These are phyloP conservation scores for Rhinolophus ferrumequinum DNA, from an alignment of 2,113 vertebrate species.

Conservation along the genomic window DNA sequence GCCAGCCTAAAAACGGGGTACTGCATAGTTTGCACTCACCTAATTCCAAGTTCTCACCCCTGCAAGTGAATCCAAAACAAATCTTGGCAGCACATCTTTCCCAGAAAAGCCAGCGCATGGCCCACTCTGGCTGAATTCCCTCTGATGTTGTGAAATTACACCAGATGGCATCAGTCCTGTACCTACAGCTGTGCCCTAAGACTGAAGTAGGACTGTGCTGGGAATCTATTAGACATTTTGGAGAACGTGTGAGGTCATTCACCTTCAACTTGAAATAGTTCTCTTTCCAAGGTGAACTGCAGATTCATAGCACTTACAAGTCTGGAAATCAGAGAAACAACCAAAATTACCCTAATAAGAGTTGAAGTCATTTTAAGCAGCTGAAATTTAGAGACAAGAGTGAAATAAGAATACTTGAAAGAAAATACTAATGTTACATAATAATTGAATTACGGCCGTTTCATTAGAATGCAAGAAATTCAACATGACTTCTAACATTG, in stretches of 20 bases:
- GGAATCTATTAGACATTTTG: not conserved
- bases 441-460: constrained; percentile 12
- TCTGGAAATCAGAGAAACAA: not conserved
- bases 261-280: not conserved
- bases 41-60: constrained; percentile 53
- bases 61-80: constrained; percentile 62
- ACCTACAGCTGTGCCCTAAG: constrained; percentile 57
- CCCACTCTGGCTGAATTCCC: constrained; percentile 12
- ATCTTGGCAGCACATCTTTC: constrained; percentile 41
- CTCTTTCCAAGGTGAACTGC: not conserved
- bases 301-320: not conserved
- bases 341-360: not conserved
- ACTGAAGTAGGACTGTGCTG: not conserved
- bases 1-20: constrained; percentile 48
- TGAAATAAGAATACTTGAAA: constrained; percentile 45
- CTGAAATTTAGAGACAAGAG: constrained; percentile 47
- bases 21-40: constrained; percentile 28
- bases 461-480: constrained; percentile 55
- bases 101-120: constrained; percentile 53
- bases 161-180: constrained; percentile 10
- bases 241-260: constrained; percentile 14
- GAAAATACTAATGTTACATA: not conserved
- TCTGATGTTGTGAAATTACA: constrained; percentile 6
- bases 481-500: not conserved
- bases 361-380: constrained; percentile 2